Evolutionary conservation across 2,888 invertebrate genomes (phyloP), one percentile per base, ranked within the genome.

Genomic region (Autographa gamma): DNA sequence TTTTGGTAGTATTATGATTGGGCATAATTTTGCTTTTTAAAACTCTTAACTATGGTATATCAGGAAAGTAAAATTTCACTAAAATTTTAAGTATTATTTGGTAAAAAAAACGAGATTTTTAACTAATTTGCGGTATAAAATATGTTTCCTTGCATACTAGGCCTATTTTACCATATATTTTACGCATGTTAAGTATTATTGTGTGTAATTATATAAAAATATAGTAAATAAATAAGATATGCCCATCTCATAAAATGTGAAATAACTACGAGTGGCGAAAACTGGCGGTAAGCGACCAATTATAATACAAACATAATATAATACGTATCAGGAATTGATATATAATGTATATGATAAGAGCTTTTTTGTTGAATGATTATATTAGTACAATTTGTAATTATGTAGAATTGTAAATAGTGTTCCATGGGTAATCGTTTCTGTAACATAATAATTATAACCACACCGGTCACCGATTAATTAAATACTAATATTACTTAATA

Each of bases 371-470:
- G 69, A 71, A 81, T 83, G 80, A 81, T 80, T 67, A 74, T 73
- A 73, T 75, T 81, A 82, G 85, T 86, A 86, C 85, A 85, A 86
- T 85, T 82, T 81, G 74, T 81, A 82, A 76, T 63, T 71, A 68
- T 70, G 56, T 73, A 77, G 73, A 48, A 62, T 70, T 71, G 62
- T 76, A 71, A 71, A 75, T 69, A 48, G 76, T 60, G 69, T 73
- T 75, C 59, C 73, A 11, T 69, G 41, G 31, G 63, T 71, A 71
- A 59, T 71, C 43, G 13, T 60, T 73, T 56, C 13, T 25, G 25
- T 25, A 58, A 63, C 31, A 38, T 61, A 18, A 59, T 43, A 61
- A 3, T 61, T 54, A 54, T 56, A 56, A 19, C 13, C 14, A 14
- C 54, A 56, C 54, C 54, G 54, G 54, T 19, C 25, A 56, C 25